Evolutionary conservation across 2,113 vertebrate genomes (phyloP), one percentile per base, ranked within the genome.

Genomic region (Cebidichthys violaceus): DNA sequence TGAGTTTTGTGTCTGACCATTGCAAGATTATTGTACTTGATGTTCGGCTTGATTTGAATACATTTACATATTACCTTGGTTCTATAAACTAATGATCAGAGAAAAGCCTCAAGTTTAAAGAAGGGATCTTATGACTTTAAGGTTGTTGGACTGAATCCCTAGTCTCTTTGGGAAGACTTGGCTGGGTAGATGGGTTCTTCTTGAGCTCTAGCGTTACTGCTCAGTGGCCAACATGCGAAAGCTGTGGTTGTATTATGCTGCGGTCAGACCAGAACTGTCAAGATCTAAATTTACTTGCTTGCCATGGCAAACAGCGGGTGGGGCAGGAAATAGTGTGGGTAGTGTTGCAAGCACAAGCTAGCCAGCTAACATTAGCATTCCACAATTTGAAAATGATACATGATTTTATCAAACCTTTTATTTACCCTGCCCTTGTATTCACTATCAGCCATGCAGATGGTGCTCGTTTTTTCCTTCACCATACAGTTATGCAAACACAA

Each of bases 321-420:
- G 41, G 65, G 73, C 71, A 83, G 86, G 81, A 88, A 80, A 80
- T 78, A 50, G 69, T 52, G 66, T 70, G 73, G 81, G 61, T 50
- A 65, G 52, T 33, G 33, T 24, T 68, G 29, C 62, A 62, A 72
- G 61, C 22, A 33, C 29, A 35, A 64, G 75, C 31, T 86, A 74
- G 50, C 65, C 66, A 76, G 75, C 82, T 70, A 79, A 86, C 70
- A 79, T 77, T 81, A 82, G 79, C 54, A 69, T 82, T 86, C 75
- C 75, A 35, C 39, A 76, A 14, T 31, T 24, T 79, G 61, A 68
- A 15, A 84, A 41, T 9, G 57, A 79, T 78, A 45, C 18, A n/a
- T 50, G 61, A 65, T 82, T 70, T 65, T 68, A 57, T 71, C 74
- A 69, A 45, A 77, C 31, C 15, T 76, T 86, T 57, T 67, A 75